A percentile compares a stretch with the other conserved stretches of the same genome.
phyloP scores from a whole-genome alignment of 2,113 vertebrate species.

The Guaruba guarouba region DNA sequence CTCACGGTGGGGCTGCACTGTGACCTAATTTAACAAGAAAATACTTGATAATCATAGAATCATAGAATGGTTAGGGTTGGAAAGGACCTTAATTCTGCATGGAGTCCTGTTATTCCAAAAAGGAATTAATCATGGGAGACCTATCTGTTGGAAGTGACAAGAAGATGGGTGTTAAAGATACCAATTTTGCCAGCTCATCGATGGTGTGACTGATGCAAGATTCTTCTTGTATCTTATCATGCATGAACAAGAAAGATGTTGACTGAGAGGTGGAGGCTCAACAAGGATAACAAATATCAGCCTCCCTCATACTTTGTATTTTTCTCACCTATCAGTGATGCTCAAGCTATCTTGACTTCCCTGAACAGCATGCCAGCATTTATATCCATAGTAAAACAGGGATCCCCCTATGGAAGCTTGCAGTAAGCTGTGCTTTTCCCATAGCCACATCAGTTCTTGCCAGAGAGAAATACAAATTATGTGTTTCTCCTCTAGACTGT shows the following conservation, averaged over 20 bases:
- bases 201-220: background rate
- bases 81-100: constrained; percentile 7
- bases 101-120: background rate
- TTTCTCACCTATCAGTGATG: background rate
- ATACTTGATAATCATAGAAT: background rate
- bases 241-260: constrained; percentile 13
- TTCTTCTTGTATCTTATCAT: constrained; percentile 24
- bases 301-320: background rate
- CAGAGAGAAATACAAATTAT: background rate
- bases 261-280: constrained; percentile 36
- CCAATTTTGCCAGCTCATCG: constrained; percentile 15
- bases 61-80: background rate
- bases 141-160: constrained; percentile 33
- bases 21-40: background rate
- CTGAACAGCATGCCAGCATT: background rate
- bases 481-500: too few species aligned
- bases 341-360: background rate
- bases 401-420: background rate
- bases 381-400: background rate
- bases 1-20: background rate
- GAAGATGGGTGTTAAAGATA: constrained; percentile 40
- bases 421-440: background rate
- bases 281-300: background rate
- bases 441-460: background rate
- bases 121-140: constrained; percentile 23